A percentile compares a stretch with the other conserved stretches of the same genome.
Conservation (phyloP, 1,140 invertebrate species). For the Arctopsyche grandis region DNA sequence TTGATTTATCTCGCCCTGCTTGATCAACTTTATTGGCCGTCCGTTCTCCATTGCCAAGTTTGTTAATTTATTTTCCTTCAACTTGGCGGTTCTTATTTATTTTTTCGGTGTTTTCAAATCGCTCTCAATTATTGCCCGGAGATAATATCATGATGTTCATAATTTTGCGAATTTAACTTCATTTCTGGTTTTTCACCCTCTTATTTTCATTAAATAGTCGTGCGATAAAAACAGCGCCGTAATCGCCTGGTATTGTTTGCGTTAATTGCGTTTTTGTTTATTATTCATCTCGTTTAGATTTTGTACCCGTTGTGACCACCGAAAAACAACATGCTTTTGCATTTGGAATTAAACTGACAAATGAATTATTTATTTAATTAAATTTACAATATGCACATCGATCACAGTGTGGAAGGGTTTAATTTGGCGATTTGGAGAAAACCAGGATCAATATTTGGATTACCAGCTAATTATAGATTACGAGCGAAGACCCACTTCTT, state of each 20-base stretch:
- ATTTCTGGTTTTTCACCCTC: background rate
- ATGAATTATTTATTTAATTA: too few species aligned
- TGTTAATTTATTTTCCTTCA: slow-evolving; percentile 51
- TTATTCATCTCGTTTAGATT: background rate
- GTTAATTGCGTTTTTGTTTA: slow-evolving; percentile 2
- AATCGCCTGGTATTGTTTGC: background rate
- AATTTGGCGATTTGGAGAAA: too few species aligned
- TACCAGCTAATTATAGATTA: too few species aligned
- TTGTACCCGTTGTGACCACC: too few species aligned
- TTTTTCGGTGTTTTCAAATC: slow-evolving; percentile 2
- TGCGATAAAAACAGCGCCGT: background rate
- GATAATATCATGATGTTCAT: slow-evolving; percentile 13
- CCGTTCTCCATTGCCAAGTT: slow-evolving; percentile 46
- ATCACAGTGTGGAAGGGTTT: too few species aligned
- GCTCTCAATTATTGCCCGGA: background rate
- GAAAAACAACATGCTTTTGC: too few species aligned
- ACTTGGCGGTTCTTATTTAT: background rate
- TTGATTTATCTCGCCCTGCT: slow-evolving; percentile 47
- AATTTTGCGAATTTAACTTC: slow-evolving; percentile 7
- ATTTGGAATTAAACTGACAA: too few species aligned
- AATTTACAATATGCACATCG: too few species aligned
- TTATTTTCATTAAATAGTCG: background rate
- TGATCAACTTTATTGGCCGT: slow-evolving; percentile 47
- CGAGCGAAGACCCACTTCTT: too few species aligned
- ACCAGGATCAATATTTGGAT: too few species aligned